These are phyloP conservation scores for Rhyacophila brunnea DNA, from an alignment of 1,140 invertebrate species.

Conservation along the genomic window DNA sequence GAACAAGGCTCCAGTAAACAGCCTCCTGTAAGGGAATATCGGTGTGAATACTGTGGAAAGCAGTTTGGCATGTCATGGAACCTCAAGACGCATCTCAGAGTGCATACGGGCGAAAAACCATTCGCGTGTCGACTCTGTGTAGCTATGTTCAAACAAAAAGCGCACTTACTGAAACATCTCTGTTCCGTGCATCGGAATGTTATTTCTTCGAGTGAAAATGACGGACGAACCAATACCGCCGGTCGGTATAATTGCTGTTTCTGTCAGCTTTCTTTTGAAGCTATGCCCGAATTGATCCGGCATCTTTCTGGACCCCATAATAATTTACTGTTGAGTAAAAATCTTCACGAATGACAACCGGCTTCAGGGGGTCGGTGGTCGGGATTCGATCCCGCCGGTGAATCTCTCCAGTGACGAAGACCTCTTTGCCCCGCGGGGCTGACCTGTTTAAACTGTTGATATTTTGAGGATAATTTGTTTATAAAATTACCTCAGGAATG, in stretches of 20 bases:
- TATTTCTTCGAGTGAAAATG: constrained; percentile 70
- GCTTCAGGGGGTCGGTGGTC: constrained; percentile 33
- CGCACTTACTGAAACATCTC: constrained; percentile 79
- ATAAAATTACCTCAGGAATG: constrained; percentile 28
- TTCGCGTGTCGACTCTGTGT: constrained; percentile 83
- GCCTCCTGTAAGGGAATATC: constrained; percentile 73
- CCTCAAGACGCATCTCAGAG: constrained; percentile 79
- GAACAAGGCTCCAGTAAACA: constrained; percentile 55
- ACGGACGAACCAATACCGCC: constrained; percentile 62
- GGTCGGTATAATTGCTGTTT: constrained; percentile 80
- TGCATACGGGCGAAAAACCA: constrained; percentile 84
- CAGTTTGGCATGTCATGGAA: constrained; percentile 90
- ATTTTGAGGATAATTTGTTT: constrained; percentile 32
- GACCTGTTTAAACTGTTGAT: constrained; percentile 35
- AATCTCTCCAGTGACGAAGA: constrained; percentile 30
- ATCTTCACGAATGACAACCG: constrained; percentile 69
- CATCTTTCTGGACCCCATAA: constrained; percentile 84
- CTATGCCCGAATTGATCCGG: constrained; percentile 77
- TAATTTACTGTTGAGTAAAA: constrained; percentile 80
- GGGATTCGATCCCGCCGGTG: constrained; percentile 4
- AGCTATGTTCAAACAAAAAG: constrained; percentile 87
- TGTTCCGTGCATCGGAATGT: constrained; percentile 84
- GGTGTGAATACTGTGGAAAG: constrained; percentile 84
- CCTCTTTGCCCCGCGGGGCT: constrained; percentile 21
- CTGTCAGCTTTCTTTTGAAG: constrained; percentile 79